Conservation (phyloP, 2,888 invertebrate genomes). For the Drosophila formosana region DNA sequence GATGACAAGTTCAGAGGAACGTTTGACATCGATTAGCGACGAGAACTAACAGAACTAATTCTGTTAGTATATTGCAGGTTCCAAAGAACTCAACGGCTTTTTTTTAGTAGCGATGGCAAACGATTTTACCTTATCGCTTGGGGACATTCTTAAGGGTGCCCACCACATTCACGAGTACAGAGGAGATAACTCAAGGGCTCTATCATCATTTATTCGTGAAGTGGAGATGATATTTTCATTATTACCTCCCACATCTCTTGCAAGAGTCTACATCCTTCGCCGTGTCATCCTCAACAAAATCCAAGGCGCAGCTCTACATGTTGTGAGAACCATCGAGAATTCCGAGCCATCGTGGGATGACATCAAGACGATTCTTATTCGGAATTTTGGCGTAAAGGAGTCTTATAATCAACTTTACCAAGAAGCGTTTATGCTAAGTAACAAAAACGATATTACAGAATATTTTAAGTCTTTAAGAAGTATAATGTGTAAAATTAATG, state of each 20-base stretch:
- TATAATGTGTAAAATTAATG: slow-evolving; percentile 44
- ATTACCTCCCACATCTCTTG: no score
- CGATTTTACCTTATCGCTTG: no score
- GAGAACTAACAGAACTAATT: no score
- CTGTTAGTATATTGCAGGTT: no score
- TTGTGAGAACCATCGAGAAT: slow-evolving; percentile 30
- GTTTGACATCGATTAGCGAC: slow-evolving; percentile 22
- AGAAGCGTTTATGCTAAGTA: slow-evolving; percentile 18
- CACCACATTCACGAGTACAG: no score
- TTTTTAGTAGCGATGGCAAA: no score
- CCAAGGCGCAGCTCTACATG: slow-evolving; percentile 49
- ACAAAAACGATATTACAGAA: slow-evolving; percentile 36
- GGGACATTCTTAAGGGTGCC: no score
- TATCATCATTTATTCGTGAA: no score
- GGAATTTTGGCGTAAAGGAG: slow-evolving; percentile 47
- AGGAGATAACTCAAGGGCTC: no score
- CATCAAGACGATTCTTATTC: slow-evolving; percentile 24
- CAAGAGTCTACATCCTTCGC: slow-evolving; percentile 39
- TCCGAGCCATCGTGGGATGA: background rate
- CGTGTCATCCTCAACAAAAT: slow-evolving; percentile 36
- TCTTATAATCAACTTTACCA: slow-evolving; percentile 33
- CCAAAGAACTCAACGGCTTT: no score
- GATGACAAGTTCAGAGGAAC: slow-evolving; percentile 18
- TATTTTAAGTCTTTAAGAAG: slow-evolving; percentile 42
- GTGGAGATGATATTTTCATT: no score